Percentiles rank a stretch among this genome's conserved stretches.
Conservation (phyloP, 2,113 vertebrate species). For the Caranx ignobilis region DNA sequence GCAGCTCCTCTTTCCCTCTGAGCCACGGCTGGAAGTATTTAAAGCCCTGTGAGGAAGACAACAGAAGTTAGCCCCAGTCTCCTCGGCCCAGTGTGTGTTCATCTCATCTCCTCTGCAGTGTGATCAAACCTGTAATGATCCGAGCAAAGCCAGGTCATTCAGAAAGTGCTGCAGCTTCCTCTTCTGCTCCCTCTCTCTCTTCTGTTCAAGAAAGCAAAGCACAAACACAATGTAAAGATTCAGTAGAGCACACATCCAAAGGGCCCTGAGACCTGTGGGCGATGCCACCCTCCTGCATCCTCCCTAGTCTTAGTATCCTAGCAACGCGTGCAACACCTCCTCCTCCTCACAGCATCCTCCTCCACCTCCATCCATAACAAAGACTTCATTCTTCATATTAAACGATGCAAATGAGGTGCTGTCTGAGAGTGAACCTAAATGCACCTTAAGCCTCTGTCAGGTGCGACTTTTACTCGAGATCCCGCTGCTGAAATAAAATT, state of each 20-base stretch:
- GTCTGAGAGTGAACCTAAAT: background rate
- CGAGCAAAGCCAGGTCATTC: slow-evolving; percentile 81
- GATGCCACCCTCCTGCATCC: slow-evolving; percentile 14
- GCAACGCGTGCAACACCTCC: slow-evolving; percentile 70
- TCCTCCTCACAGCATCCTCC: slow-evolving; percentile 42
- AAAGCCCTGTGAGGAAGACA: slow-evolving; percentile 79
- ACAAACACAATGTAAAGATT: background rate
- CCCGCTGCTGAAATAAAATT: background rate
- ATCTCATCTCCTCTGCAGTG: background rate
- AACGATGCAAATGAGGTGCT: background rate
- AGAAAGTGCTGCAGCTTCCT: slow-evolving; percentile 82
- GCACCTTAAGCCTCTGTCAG: background rate
- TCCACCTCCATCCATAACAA: slow-evolving; percentile 9
- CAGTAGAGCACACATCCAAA: background rate
- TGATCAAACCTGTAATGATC: slow-evolving; percentile 80
- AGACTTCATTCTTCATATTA: background rate
- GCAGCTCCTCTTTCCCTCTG: slow-evolving; percentile 86
- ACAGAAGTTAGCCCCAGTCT: background rate
- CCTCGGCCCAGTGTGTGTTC: background rate
- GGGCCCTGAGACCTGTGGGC: background rate
- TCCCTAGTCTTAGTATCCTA: slow-evolving; percentile 60
- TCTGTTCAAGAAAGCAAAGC: slow-evolving; percentile 45
- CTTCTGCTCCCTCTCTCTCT: slow-evolving; percentile 79
- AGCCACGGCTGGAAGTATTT: slow-evolving; percentile 88
- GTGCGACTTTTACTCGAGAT: background rate